Evolutionary conservation across 2,888 invertebrate genomes (phyloP).

Genomic region (Noctua comes): DNA sequence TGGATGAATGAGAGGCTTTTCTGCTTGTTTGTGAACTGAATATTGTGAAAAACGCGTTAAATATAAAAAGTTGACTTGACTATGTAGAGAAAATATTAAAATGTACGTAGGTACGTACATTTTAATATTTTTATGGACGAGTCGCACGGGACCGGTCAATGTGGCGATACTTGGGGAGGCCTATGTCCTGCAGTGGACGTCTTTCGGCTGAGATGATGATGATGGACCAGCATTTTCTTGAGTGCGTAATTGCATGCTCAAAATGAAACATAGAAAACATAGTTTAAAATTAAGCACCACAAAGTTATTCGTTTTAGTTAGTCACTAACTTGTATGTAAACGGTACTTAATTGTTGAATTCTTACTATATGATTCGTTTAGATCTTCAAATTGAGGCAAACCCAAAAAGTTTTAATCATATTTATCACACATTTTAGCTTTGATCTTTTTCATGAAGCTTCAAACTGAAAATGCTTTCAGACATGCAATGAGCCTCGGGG

Average conservation of each 20-base stretch:
- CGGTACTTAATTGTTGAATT: not conserved
- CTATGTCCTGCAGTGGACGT: no score
- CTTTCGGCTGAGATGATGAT: no score
- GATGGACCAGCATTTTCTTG: not conserved
- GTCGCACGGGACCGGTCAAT: no score
- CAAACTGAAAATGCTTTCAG: constrained; percentile 54
- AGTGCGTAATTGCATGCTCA: not conserved
- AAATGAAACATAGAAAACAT: not conserved
- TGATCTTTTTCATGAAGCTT: constrained; percentile 48
- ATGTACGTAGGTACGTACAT: no score
- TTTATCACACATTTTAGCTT: constrained; percentile 56
- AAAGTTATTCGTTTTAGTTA: not conserved
- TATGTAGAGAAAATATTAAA: no score
- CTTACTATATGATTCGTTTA: not conserved
- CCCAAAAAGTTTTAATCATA: constrained; percentile 40
- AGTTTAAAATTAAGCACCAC: not conserved
- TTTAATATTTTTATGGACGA: not conserved
- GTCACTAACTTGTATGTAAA: not conserved
- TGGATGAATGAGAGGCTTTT: not conserved
- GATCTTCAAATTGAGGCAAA: constrained; percentile 6
- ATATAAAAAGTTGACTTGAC: not conserved
- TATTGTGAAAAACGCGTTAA: not conserved
- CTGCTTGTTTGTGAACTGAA: not conserved
- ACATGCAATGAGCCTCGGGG: constrained; percentile 51
- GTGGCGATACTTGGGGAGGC: no score